These are phyloP conservation scores for Caloenas nicobarica DNA, from an alignment of 2,113 vertebrate genomes.

Conservation along the genomic window DNA sequence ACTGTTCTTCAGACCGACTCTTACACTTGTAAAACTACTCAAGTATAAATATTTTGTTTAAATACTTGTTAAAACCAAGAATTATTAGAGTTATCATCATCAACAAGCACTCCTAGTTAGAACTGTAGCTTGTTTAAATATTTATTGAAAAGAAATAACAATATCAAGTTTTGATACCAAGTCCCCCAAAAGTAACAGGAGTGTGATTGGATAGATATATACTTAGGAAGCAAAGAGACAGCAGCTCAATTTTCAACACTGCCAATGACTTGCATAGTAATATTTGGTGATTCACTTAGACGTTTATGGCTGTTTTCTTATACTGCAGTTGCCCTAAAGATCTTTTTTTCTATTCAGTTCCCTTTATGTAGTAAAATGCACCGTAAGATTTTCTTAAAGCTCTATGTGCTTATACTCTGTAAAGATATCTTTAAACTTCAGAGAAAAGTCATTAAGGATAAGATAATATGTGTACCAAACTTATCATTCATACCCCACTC, in stretches of 20 bases:
- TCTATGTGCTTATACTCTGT: background rate
- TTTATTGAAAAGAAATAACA: background rate
- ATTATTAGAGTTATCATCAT: background rate
- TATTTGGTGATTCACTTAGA: background rate
- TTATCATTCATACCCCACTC: background rate
- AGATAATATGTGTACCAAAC: background rate
- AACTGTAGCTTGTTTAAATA: background rate
- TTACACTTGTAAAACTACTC: background rate
- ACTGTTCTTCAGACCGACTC: no score
- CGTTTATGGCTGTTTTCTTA: background rate
- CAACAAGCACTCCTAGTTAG: background rate
- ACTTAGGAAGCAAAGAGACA: background rate
- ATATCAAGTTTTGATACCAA: background rate
- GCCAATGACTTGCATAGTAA: background rate
- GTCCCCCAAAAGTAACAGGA: background rate
- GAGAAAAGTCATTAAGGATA: background rate
- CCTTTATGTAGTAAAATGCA: background rate
- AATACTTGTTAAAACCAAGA: background rate
- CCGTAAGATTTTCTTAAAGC: background rate
- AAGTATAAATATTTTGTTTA: background rate
- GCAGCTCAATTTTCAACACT: background rate
- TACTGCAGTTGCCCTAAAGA: background rate
- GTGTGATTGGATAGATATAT: background rate
- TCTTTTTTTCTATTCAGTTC: background rate
- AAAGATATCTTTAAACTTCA: background rate